Evolutionary conservation across 1,140 invertebrate genomes (phyloP).

Genomic region (Bombus ignitus): DNA sequence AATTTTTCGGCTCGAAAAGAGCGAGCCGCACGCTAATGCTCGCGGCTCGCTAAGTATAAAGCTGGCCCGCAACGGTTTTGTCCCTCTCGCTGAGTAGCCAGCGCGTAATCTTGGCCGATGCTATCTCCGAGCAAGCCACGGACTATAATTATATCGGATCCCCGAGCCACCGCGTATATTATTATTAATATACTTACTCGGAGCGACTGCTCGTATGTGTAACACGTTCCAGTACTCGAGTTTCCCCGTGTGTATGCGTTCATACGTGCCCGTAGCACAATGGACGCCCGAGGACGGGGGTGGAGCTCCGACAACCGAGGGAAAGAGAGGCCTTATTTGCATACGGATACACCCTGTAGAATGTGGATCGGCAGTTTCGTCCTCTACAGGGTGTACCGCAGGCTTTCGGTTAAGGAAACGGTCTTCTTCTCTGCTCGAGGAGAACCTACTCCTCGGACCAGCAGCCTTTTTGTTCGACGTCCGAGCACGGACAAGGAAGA

Average conservation of each 20-base stretch:
- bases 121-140: conserved; percentile 63
- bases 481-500: background rate
- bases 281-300: conserved; percentile 79
- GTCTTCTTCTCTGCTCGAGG: background rate
- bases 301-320: conserved; percentile 74
- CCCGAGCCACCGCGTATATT: conserved; percentile 74
- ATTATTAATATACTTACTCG: conserved; percentile 78
- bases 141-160: conserved; percentile 79
- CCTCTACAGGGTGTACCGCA: conserved; percentile 36
- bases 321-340: conserved; percentile 77
- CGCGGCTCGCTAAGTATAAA: conserved; percentile 62
- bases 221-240: conserved; percentile 45
- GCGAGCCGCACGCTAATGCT: conserved; percentile 47
- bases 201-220: conserved; percentile 50
- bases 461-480: background rate
- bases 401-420: background rate
- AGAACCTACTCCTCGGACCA: no score
- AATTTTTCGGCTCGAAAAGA: background rate
- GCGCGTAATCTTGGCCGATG: conserved; percentile 68
- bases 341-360: conserved; percentile 76
- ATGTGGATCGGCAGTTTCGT: conserved; percentile 70
- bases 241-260: conserved; percentile 28
- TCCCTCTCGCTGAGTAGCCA: conserved; percentile 60
- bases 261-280: conserved; percentile 68
- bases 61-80: conserved; percentile 58